Evolutionary conservation across 2,113 vertebrate genomes (phyloP).

Genomic region (Corythaeola cristata): DNA sequence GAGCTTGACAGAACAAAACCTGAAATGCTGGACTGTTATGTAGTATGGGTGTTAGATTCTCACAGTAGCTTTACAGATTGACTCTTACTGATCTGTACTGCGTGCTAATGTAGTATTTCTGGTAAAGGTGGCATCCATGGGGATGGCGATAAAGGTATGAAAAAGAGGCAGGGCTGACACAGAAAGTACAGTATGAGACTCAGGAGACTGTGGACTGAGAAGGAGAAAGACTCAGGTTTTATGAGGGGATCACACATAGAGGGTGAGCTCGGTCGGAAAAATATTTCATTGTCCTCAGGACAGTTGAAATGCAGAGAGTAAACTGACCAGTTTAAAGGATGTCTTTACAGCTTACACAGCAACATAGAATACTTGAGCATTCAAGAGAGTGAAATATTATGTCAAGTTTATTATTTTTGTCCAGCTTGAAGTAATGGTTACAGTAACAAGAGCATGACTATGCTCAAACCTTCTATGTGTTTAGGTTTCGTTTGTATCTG

Average conservation of each 20-base stretch:
- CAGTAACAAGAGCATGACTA: neutral
- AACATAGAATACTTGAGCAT: neutral
- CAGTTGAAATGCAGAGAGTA: neutral
- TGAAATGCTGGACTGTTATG: neutral
- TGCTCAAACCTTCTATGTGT: neutral
- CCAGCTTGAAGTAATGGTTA: neutral
- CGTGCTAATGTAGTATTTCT: neutral
- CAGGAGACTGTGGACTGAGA: neutral
- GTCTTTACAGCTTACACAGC: neutral
- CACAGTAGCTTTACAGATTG: neutral
- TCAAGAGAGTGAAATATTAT: neutral
- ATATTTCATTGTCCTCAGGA: neutral
- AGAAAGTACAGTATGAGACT: neutral
- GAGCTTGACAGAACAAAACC: neutral
- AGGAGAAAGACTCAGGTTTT: neutral
- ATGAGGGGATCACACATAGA: too few species aligned
- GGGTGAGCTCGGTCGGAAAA: neutral
- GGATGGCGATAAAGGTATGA: neutral
- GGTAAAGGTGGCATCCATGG: neutral
- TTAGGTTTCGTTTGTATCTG: neutral
- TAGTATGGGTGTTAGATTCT: neutral
- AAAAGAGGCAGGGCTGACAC: neutral
- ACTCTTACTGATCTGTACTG: neutral
- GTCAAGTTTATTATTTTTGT: neutral
- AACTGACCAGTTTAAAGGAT: neutral